phyloP scores from a whole-genome alignment of 2,888 invertebrate genomes.

The Chesias legatella region DNA sequence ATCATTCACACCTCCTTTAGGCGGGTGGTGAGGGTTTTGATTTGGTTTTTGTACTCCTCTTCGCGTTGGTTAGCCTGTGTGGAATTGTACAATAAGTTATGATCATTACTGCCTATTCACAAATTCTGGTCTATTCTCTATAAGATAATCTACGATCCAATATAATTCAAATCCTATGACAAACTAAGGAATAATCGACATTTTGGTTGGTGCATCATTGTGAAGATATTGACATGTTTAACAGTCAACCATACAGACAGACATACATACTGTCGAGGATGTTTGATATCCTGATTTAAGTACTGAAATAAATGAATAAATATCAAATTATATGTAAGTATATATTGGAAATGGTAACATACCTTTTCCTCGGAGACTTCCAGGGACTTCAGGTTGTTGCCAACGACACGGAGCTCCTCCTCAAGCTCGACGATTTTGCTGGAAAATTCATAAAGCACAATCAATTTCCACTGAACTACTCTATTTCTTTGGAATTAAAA shows the following conservation, averaged over 20 bases:
- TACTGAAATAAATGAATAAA: slow-evolving; percentile 12
- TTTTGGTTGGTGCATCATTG: slow-evolving; percentile 70
- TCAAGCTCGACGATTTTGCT: slow-evolving; percentile 99
- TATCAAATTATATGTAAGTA: too few species aligned
- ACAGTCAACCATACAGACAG: background rate
- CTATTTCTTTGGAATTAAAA: background rate
- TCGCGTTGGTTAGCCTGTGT: slow-evolving; percentile 98
- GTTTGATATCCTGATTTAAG: background rate
- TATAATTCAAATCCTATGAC: background rate
- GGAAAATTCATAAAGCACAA: slow-evolving; percentile 52
- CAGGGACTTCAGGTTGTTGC: slow-evolving; percentile 99
- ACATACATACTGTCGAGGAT: background rate
- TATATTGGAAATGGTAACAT: slow-evolving; percentile 50
- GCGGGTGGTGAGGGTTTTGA: slow-evolving; percentile 98
- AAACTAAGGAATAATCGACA: background rate
- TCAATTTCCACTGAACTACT: slow-evolving; percentile 54
- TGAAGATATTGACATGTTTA: slow-evolving; percentile 1
- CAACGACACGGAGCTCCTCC: slow-evolving; percentile 99
- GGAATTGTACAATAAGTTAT: slow-evolving; percentile 54
- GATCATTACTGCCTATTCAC: slow-evolving; percentile 19
- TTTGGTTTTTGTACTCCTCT: slow-evolving; percentile 99
- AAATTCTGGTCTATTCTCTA: background rate
- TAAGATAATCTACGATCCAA: too few species aligned
- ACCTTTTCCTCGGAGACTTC: slow-evolving; percentile 99
- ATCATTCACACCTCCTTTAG: slow-evolving; percentile 96